Evolutionary conservation across 2,113 vertebrate genomes (phyloP).

Genomic region (Bolborhynchus lineola): DNA sequence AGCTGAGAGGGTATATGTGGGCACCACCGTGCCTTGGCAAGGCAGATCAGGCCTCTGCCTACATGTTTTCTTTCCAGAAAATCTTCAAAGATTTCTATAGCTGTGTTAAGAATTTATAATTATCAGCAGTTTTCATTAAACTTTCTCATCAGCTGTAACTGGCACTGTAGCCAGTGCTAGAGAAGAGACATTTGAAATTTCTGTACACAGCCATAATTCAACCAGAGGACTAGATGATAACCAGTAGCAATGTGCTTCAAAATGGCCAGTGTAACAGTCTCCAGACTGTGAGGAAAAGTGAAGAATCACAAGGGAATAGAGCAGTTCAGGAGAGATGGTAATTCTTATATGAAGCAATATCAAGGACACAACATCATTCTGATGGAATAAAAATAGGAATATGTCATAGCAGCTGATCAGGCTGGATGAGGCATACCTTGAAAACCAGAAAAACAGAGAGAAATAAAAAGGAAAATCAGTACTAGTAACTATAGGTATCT

Average conservation of each 20-base stretch:
- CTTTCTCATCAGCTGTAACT: not conserved
- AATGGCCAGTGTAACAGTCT: not conserved
- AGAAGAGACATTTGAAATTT: not conserved
- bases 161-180: not conserved
- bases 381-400: not conserved
- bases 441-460: not conserved
- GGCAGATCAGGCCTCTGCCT: not conserved
- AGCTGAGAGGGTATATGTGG: not conserved
- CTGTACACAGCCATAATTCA: not conserved
- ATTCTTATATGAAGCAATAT: not conserved
- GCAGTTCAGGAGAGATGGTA: not conserved
- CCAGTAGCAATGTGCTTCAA: not conserved
- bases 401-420: not conserved
- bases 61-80: not conserved
- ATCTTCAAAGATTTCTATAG: not conserved
- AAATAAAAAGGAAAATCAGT: not conserved
- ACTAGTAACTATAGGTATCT: not conserved
- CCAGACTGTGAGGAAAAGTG: not conserved
- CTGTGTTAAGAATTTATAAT: not conserved
- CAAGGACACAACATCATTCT: not conserved
- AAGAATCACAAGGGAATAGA: not conserved
- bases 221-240: not conserved
- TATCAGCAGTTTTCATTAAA: not conserved
- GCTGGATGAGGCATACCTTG: not conserved
- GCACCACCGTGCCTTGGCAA: not conserved